Conservation (phyloP, 2,797 vertebrate genomes). For the Smutsia gigantea region DNA sequence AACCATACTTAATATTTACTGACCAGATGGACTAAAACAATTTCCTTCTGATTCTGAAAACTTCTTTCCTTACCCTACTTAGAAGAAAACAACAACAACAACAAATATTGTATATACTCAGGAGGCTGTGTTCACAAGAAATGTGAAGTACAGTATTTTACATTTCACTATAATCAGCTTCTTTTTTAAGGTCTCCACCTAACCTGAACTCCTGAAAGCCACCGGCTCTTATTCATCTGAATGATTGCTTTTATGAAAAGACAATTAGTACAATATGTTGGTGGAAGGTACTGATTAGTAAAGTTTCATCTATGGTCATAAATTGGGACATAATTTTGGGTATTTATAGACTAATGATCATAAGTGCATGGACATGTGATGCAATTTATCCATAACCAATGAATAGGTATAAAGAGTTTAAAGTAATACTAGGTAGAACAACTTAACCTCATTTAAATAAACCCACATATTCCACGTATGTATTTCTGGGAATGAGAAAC, state of each 20-base stretch:
- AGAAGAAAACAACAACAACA: neutral
- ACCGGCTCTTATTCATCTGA: constrained; percentile 12
- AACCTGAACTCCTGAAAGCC: constrained; percentile 30
- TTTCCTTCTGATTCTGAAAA: constrained; percentile 20
- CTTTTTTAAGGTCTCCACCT: constrained; percentile 40
- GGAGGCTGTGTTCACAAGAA: neutral
- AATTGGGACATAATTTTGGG: constrained; percentile 25
- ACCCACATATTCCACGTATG: neutral
- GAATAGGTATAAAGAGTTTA: constrained; percentile 1
- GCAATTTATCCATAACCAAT: constrained; percentile 32
- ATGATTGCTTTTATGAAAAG: constrained; percentile 19
- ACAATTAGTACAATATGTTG: constrained; percentile 26
- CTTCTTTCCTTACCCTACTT: neutral
- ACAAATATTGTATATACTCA: neutral
- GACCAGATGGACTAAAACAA: neutral
- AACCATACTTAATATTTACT: constrained; percentile 42
- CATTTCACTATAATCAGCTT: constrained; percentile 38
- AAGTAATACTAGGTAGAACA: constrained; percentile 38
- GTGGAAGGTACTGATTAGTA: constrained; percentile 10
- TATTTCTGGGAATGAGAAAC: constrained; percentile 42
- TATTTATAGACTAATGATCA: constrained; percentile 4
- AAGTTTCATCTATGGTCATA: constrained; percentile 13
- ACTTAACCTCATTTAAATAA: constrained; percentile 25
- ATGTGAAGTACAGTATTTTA: neutral
- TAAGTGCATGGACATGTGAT: neutral